Conservation (phyloP, 37 sponge, comb jelly and placozoan genomes). For the Tethya wilhelma region DNA sequence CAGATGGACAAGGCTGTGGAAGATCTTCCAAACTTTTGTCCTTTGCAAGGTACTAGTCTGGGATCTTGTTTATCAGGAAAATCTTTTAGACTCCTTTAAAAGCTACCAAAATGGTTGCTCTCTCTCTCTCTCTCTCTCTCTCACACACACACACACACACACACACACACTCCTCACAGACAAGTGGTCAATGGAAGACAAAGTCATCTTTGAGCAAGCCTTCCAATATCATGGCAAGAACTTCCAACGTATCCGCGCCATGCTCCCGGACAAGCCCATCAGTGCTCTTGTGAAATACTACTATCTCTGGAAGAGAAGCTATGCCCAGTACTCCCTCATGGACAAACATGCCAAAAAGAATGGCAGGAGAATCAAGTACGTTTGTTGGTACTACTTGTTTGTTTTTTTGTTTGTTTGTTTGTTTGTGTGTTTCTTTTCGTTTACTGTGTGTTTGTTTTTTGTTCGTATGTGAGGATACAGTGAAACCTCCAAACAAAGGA, state of each 20-base stretch:
- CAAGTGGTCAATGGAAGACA: conserved; percentile 86
- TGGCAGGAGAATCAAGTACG: conserved; percentile 39
- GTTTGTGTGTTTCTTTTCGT: neutral
- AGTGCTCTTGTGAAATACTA: conserved; percentile 81
- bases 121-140: neutral
- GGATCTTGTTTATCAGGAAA: neutral
- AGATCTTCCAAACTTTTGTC: conserved; percentile 79
- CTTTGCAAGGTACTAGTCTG: conserved; percentile 62
- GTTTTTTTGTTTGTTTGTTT: neutral
- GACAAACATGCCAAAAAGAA: conserved; percentile 72
- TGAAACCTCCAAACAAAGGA: neutral
- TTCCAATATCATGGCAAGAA: conserved; percentile 83
- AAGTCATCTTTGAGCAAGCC: conserved; percentile 87
- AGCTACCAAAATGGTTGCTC: neutral
- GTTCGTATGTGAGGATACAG: conserved; percentile 10
- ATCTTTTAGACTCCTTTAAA: neutral
- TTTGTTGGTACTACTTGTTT: neutral
- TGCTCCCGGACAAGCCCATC: conserved; percentile 85
- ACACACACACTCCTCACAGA: conserved; percentile 28
- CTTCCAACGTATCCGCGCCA: conserved; percentile 80
- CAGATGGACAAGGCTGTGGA: conserved; percentile 61
- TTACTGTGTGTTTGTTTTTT: no score
- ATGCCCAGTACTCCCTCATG: conserved; percentile 62
- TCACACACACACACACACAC: neutral
- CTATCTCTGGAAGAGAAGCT: conserved; percentile 84